Conservation (phyloP, 2,888 invertebrate genomes). For the Caenorhabditis macrosperma region DNA sequence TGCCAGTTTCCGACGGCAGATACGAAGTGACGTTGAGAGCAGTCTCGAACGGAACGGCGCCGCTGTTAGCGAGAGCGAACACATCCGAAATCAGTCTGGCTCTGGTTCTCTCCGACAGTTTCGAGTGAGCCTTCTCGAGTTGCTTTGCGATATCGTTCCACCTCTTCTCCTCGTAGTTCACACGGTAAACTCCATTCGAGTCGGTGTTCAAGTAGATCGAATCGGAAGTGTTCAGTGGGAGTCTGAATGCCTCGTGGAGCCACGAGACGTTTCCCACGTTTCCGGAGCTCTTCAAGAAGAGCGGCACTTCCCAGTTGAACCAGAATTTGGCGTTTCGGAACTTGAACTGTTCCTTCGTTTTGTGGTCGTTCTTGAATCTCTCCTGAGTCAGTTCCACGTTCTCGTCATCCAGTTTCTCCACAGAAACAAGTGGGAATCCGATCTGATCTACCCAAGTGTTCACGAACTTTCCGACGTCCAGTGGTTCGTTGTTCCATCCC, state of each 20-base stretch:
- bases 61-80: constrained; percentile 82
- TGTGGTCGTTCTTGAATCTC: constrained; percentile 71
- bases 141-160: constrained; percentile 64
- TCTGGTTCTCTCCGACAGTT: constrained; percentile 52
- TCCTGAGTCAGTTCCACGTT: constrained; percentile 73
- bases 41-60: constrained; percentile 83
- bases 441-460: constrained; percentile 88
- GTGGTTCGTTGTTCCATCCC: constrained; percentile 66
- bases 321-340: constrained; percentile 75
- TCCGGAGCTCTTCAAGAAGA: constrained; percentile 68
- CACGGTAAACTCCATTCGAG: constrained; percentile 77
- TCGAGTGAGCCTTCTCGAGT: constrained; percentile 30
- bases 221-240: constrained; percentile 64
- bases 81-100: constrained; percentile 91
- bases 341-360: constrained; percentile 69
- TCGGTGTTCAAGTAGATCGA: constrained; percentile 76
- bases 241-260: constrained; percentile 71
- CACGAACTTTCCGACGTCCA: constrained; percentile 83
- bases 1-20: constrained; percentile 59
- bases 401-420: constrained; percentile 69
- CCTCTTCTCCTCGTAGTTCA: constrained; percentile 66
- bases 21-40: constrained; percentile 66
- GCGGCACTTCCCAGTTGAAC: constrained; percentile 79
- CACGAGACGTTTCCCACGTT: constrained; percentile 67
- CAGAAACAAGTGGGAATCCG: constrained; percentile 74